phyloP scores from a whole-genome alignment of 2,888 invertebrate species.

The Brenthis ino region DNA sequence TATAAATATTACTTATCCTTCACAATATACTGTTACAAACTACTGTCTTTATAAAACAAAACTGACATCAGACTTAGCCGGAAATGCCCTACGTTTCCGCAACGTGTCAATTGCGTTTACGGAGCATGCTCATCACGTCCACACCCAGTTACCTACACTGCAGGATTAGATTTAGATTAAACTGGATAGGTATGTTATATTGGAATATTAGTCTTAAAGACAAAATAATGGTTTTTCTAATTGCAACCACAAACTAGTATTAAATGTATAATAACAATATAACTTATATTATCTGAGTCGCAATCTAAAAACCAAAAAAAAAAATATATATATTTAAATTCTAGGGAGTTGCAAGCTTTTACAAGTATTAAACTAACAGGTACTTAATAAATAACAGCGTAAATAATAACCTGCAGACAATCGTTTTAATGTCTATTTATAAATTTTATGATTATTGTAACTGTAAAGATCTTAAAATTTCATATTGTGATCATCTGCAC shows the following conservation, averaged over 20 bases:
- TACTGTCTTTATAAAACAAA: constrained; percentile 5
- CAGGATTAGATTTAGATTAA: constrained; percentile 14
- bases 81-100: constrained; percentile 23
- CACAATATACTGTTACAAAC: constrained; percentile 2
- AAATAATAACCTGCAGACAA: not conserved
- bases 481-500: no score
- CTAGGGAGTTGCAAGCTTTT: no score
- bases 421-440: not conserved
- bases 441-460: not conserved
- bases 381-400: not conserved
- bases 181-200: constrained; percentile 16
- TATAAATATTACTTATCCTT: not conserved
- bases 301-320: no score
- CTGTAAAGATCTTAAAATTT: no score
- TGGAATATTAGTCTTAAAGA: not conserved
- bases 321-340: no score
- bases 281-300: no score
- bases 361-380: no score
- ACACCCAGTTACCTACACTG: constrained; percentile 59
- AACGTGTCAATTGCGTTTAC: constrained; percentile 43
- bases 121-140: constrained; percentile 68
- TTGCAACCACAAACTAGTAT: not conserved
- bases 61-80: constrained; percentile 11
- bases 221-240: not conserved
- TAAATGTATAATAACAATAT: not conserved